These are phyloP conservation scores for Schizopygopsis pylzovi DNA, from an alignment of 2,797 vertebrate species.

Conservation along the genomic window DNA sequence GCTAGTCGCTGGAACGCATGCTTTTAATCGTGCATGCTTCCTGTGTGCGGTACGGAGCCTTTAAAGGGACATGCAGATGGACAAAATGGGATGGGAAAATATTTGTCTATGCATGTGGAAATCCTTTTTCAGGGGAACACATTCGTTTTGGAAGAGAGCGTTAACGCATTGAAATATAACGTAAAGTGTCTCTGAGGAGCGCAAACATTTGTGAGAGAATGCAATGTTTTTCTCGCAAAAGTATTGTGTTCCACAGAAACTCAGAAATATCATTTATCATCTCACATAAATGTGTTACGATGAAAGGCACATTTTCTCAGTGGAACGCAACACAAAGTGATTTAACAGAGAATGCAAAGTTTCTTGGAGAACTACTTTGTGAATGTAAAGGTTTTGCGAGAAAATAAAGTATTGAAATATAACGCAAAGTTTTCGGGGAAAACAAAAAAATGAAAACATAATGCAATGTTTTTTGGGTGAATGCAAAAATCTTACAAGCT, in stretches of 20 bases:
- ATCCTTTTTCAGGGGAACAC: background rate
- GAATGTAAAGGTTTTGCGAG: background rate
- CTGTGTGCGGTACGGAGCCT: slow-evolving; percentile 30
- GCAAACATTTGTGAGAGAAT: background rate
- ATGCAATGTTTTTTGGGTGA: background rate
- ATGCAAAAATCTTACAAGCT: background rate
- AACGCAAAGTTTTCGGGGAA: too few relatives aligned
- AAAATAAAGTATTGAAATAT: background rate
- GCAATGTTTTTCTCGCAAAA: background rate
- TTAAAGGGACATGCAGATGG: background rate
- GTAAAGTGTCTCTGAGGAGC: background rate
- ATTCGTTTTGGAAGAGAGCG: background rate
- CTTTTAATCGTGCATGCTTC: slow-evolving; percentile 55
- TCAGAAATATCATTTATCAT: background rate
- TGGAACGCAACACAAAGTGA: too few relatives aligned
- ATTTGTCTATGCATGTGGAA: too few relatives aligned
- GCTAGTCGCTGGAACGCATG: slow-evolving; percentile 37
- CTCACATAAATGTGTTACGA: background rate
- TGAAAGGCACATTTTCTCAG: too few relatives aligned
- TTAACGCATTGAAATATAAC: background rate
- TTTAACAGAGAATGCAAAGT: background rate
- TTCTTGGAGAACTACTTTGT: background rate
- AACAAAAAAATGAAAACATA: too few relatives aligned
- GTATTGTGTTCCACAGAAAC: background rate
- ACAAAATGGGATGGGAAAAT: background rate